A percentile compares a stretch with the other conserved stretches of the same genome.
These are phyloP conservation scores for Pteruthius melanotis DNA, from an alignment of 2,113 vertebrate genomes.

Conservation along the genomic window DNA sequence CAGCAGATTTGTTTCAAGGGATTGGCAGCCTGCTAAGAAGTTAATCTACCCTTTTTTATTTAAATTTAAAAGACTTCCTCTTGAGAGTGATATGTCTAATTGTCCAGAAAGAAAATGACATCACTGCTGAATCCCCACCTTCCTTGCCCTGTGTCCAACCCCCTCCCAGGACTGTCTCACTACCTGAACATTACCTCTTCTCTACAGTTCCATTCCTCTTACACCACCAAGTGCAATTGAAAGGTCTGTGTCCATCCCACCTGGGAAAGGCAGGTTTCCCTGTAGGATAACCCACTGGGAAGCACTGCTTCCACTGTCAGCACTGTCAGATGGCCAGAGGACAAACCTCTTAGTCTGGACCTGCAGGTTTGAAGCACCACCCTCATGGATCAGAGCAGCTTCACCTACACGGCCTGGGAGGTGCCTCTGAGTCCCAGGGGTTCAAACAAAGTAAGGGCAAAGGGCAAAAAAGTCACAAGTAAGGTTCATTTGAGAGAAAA, in stretches of 20 bases:
- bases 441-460: not conserved
- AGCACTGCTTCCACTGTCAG: not conserved
- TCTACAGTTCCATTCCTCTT: not conserved
- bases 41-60: not conserved
- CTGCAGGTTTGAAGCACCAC: accelerated
- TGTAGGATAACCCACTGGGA: not conserved
- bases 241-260: not conserved
- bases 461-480: not conserved
- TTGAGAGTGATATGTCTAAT: not conserved
- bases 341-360: not conserved
- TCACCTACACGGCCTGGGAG: accelerated
- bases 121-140: accelerated
- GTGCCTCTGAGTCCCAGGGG: not conserved
- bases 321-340: not conserved
- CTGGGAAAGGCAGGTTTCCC: not conserved
- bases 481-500: not conserved
- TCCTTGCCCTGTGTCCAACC: not conserved
- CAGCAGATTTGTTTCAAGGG: not conserved
- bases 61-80: not conserved
- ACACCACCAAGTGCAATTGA: accelerated
- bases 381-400: not conserved
- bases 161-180: not conserved
- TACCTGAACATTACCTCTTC: not conserved
- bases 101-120: not conserved
- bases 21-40: not conserved